A percentile compares a stretch with the other conserved stretches of the same genome.
phyloP scores from a whole-genome alignment of 2,113 vertebrate genomes.

The Phrynosoma platyrhinos region DNA sequence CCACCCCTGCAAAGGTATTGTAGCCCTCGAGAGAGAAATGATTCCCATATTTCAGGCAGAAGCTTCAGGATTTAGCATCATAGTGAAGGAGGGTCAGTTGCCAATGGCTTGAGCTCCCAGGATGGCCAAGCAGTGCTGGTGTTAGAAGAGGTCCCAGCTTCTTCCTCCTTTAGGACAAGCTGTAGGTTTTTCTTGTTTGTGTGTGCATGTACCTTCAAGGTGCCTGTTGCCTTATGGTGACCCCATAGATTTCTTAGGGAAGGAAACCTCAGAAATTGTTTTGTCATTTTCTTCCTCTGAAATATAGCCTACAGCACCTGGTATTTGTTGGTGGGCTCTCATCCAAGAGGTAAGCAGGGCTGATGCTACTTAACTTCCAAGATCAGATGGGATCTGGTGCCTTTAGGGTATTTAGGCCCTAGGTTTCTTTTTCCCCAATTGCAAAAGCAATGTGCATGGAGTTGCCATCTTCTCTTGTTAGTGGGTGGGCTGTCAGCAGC shows the following conservation, averaged over 20 bases:
- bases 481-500: not conserved
- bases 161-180: not conserved
- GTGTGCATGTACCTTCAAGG: not conserved
- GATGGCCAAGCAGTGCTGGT: not conserved
- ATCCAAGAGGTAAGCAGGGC: too few species aligned
- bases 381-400: too few species aligned
- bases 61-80: not conserved
- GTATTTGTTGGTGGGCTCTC: too few species aligned
- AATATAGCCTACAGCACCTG: too few species aligned
- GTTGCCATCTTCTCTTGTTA: not conserved
- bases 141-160: too few species aligned
- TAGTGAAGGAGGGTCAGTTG: not conserved
- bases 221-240: too few species aligned
- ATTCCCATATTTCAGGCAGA: not conserved
- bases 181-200: not conserved
- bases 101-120: not conserved
- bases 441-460: not conserved
- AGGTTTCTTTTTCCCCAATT: too few species aligned
- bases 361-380: too few species aligned
- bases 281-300: too few species aligned
- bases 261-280: too few species aligned
- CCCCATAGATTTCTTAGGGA: too few species aligned
- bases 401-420: too few species aligned
- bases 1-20: not conserved
- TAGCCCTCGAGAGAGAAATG: not conserved